Conservation (phyloP, 2,888 invertebrate genomes). For the Rhimphoctona megacephalus region DNA sequence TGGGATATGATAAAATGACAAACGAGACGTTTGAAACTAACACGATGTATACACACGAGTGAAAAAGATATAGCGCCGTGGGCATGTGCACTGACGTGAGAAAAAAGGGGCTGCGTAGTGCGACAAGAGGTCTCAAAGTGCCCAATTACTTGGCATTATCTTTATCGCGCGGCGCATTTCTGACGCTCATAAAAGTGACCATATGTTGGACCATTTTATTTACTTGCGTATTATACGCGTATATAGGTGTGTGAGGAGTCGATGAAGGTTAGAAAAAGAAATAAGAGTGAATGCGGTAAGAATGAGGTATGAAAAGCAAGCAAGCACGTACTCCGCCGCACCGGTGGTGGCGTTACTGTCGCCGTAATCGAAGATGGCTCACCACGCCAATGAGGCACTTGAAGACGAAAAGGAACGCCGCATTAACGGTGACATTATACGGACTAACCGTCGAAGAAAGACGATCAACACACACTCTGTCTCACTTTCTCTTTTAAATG, state of each 20-base stretch:
- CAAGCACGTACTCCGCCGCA: neutral
- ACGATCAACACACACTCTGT: neutral
- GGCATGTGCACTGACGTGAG: constrained; percentile 10
- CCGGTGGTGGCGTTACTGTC: constrained; percentile 18
- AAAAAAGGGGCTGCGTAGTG: constrained; percentile 20
- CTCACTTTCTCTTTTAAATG: constrained; percentile 29
- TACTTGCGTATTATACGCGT: constrained; percentile 4
- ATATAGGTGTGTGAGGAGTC: neutral
- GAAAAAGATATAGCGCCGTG: constrained; percentile 22
- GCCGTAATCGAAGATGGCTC: constrained; percentile 6
- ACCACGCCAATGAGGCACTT: constrained; percentile 21
- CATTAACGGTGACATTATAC: constrained; percentile 21
- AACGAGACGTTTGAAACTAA: constrained; percentile 31
- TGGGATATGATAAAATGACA: neutral
- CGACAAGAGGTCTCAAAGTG: constrained; percentile 59
- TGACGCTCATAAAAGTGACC: constrained; percentile 55
- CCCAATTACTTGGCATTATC: constrained; percentile 68
- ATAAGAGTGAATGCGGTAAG: constrained; percentile 29
- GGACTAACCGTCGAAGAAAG: constrained; percentile 17
- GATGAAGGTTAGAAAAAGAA: constrained; percentile 20
- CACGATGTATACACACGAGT: neutral
- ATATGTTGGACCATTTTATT: constrained; percentile 28
- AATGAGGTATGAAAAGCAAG: constrained; percentile 46
- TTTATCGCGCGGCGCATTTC: constrained; percentile 64
- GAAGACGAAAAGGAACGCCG: constrained; percentile 18